phyloP scores from a whole-genome alignment of 1,140 invertebrate genomes.

The Delia radicum region DNA sequence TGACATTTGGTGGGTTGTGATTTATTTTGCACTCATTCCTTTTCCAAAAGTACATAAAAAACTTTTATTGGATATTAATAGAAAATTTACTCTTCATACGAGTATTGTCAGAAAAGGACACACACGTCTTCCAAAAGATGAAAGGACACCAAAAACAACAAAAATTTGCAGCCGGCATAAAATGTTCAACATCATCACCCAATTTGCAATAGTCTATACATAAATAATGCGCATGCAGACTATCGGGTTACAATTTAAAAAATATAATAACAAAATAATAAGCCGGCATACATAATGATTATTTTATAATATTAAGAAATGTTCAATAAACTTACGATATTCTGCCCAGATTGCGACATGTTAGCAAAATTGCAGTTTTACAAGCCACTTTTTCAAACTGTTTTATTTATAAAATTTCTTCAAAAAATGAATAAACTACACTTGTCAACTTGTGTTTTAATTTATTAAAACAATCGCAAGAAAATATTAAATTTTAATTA shows the following conservation, averaged over 20 bases:
- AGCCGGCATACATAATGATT: background rate
- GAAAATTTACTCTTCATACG: too few relatives aligned
- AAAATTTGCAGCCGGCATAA: background rate
- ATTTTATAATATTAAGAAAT: background rate
- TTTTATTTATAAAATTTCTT: background rate
- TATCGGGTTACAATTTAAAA: background rate
- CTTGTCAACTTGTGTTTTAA: constrained; percentile 13
- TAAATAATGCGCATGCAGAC: background rate
- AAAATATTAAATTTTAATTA: background rate
- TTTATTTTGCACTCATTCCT: background rate
- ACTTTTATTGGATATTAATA: too few relatives aligned
- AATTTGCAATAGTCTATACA: background rate
- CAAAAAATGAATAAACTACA: background rate
- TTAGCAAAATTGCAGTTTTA: background rate
- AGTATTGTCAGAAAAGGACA: background rate
- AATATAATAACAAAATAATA: background rate
- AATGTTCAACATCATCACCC: too few relatives aligned
- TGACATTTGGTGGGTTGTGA: background rate
- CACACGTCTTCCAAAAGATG: background rate
- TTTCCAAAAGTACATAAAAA: too few relatives aligned
- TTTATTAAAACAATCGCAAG: background rate
- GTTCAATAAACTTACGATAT: background rate
- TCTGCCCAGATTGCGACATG: constrained; percentile 9
- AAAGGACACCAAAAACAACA: background rate
- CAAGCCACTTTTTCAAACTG: background rate